Evolutionary conservation across 2,888 invertebrate genomes (phyloP).

Genomic region (Auanema freiburgensis): DNA sequence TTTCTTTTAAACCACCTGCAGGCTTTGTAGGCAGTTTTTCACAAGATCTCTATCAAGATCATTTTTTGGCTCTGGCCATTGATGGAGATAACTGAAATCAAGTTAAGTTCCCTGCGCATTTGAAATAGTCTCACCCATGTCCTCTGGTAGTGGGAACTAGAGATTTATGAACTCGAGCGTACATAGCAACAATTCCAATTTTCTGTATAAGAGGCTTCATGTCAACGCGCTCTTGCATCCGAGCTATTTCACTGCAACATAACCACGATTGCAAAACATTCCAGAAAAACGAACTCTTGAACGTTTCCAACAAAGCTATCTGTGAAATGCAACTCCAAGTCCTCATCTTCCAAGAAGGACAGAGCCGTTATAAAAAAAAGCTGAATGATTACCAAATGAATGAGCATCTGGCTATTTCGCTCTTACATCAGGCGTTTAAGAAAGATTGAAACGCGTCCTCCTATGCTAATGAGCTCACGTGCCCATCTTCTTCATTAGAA

Average conservation of each 20-base stretch:
- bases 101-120: neutral
- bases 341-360: no score
- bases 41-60: constrained; percentile 30
- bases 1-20: constrained; percentile 13
- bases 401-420: no score
- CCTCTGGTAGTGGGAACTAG: constrained; percentile 19
- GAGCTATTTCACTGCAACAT: constrained; percentile 14
- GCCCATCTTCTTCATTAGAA: no score
- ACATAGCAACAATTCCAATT: constrained; percentile 32
- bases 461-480: no score
- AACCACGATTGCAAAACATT: no score
- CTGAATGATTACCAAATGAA: no score
- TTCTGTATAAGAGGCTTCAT: constrained; percentile 18
- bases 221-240: neutral
- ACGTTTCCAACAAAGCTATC: no score
- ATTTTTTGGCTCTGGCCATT: constrained; percentile 26
- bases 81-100: constrained; percentile 19
- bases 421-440: no score
- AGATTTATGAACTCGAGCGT: constrained; percentile 31
- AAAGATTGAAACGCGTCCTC: no score
- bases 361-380: no score
- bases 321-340: no score
- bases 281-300: no score
- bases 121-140: constrained; percentile 3
- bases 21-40: constrained; percentile 19